Base-by-base conservation (phyloP, 2,888 invertebrate species). In the Trichacis sp. region DNA sequence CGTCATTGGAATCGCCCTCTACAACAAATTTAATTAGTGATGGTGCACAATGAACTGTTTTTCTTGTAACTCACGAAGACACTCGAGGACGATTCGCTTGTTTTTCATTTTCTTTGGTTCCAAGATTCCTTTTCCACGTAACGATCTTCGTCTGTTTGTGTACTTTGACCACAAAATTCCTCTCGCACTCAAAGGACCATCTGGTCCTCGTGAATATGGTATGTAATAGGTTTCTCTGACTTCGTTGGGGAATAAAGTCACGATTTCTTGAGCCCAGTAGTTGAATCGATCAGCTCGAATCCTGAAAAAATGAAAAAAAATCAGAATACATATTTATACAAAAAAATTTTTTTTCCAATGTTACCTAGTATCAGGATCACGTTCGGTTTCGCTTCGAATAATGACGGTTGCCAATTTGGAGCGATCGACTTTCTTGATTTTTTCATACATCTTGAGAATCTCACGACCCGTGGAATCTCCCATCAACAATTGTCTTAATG, bases 401-500 rank as follows among this genome's bases (percentile, higher is more conserved):
- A 65, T 65, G 1, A 65, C 65, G 14, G 61, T 61, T 1, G 65
- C 65, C 8, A 65, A 51, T 15, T 65, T 65, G 6, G 65, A 61
- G 9, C 65, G 48, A 29, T 65, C 65, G 42, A 65, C 61, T 61
- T 65, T 65, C 14, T 62, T 62, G 30, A 62, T 66, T 45, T 67
- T 67, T 48, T 67, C 67, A 42, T 67, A 67, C 62, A 67, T 67
- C 36, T 67, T 67, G 30, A 67, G 52, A 43, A 67, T 67, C 50
- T 67, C 67, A 24, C 67, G 55, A 33, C 67, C 67, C 1, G 62
- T 67, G 19, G 67, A 67, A 56, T 67, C 67, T 18, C 59, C 62
- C 1, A 33, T 42, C 36, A 67, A 60, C 38, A 67, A 48, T 33
- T 67, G 63, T 43, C 47, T 24, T 8, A 67, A 30, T 2, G 63